Percentiles rank a stretch among this genome's conserved stretches.
Evolutionary conservation across 2,888 invertebrate species (phyloP).

Genomic region (Drosophila gaucha): DNA sequence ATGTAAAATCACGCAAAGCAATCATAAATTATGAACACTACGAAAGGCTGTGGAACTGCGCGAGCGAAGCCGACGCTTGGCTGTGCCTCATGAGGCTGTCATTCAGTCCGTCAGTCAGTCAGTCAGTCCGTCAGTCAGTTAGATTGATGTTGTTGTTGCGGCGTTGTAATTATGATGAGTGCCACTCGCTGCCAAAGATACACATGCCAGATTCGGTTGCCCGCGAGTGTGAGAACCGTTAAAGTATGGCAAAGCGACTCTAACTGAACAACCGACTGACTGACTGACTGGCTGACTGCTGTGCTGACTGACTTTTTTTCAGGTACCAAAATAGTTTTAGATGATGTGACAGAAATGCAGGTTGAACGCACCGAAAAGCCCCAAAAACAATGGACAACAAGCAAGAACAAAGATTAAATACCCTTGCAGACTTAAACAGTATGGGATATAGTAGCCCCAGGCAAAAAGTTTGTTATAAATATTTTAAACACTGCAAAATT

Average conservation of each 20-base stretch:
- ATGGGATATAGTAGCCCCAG: not conserved
- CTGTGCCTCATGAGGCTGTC: conserved; percentile 53
- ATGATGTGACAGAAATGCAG: conserved; percentile 77
- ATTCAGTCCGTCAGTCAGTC: conserved; percentile 33
- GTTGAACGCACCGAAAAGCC: conserved; percentile 38
- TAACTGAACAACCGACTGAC: conserved; percentile 47
- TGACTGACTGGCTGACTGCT: conserved; percentile 18
- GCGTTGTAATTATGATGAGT: conserved; percentile 79
- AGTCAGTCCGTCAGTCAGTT: conserved; percentile 19
- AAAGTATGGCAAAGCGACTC: conserved; percentile 71
- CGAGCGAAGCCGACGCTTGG: conserved; percentile 14
- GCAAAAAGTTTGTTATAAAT: too few relatives aligned
- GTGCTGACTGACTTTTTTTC: conserved; percentile 26
- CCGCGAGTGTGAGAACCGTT: conserved; percentile 77
- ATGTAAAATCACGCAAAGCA: conserved; percentile 72
- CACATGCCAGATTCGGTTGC: conserved; percentile 66
- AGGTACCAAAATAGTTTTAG: conserved; percentile 61
- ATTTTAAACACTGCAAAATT: too few relatives aligned
- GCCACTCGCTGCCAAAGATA: conserved; percentile 77
- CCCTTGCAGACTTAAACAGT: not conserved
- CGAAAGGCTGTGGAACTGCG: conserved; percentile 36
- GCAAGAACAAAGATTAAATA: conserved; percentile 2
- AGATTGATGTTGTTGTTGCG: conserved; percentile 25
- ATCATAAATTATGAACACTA: conserved; percentile 71
- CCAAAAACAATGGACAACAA: conserved; percentile 17